Percentiles rank a stretch among this genome's conserved stretches.
Conservation (phyloP, 2,888 invertebrate species). For the Automeris io region DNA sequence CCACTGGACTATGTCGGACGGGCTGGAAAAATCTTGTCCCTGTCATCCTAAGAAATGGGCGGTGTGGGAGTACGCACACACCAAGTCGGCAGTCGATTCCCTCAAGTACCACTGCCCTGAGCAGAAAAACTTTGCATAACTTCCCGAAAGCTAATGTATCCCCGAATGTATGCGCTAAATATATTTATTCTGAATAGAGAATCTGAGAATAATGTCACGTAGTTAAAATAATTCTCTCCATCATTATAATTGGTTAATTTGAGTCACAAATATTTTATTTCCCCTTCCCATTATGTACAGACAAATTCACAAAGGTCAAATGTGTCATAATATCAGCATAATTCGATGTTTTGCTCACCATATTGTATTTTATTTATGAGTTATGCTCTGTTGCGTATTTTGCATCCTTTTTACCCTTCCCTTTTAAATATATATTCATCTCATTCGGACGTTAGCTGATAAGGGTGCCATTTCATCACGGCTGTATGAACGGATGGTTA, state of each 20-base stretch:
- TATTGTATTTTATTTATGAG: slow-evolving; percentile 79
- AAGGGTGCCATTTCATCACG: slow-evolving; percentile 62
- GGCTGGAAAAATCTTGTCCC: too few species aligned
- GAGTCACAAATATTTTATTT: slow-evolving; percentile 51
- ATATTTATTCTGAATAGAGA: not conserved
- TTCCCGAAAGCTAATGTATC: too few species aligned
- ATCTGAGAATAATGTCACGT: not conserved
- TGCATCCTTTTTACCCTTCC: slow-evolving; percentile 36
- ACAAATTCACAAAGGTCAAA: slow-evolving; percentile 77
- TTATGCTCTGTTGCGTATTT: slow-evolving; percentile 61
- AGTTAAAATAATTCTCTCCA: not conserved
- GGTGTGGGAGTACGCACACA: too few species aligned
- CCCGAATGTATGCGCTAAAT: too few species aligned
- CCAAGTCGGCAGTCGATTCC: too few species aligned
- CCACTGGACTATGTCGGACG: too few species aligned
- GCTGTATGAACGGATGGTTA: slow-evolving; percentile 72
- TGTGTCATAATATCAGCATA: slow-evolving; percentile 77
- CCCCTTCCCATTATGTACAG: slow-evolving; percentile 51
- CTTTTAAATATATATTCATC: slow-evolving; percentile 30
- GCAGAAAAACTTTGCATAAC: too few species aligned
- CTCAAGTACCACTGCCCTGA: too few species aligned
- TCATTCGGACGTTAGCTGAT: slow-evolving; percentile 30
- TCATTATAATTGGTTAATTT: slow-evolving; percentile 44
- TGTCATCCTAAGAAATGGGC: too few species aligned
- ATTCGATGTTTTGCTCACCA: slow-evolving; percentile 79